Conservation (phyloP, 2,888 invertebrate species). For the Drosophila buzzatii region DNA sequence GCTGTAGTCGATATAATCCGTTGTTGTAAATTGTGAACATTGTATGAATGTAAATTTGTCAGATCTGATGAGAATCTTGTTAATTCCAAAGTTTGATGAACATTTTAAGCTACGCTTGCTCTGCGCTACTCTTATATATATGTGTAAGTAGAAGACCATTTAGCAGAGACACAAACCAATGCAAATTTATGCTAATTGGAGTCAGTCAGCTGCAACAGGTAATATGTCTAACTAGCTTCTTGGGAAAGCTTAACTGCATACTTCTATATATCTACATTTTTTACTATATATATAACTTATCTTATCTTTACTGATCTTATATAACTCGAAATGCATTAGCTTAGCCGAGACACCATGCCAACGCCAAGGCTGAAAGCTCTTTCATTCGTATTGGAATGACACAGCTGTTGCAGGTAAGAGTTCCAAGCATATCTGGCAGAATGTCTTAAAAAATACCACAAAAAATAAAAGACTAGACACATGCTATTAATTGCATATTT, state of each 20-base stretch:
- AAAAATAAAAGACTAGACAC: neutral
- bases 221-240: neutral
- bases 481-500: neutral
- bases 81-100: neutral
- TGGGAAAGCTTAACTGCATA: no score
- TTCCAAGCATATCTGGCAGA: slow-evolving; percentile 13
- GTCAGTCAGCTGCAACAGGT: slow-evolving; percentile 12
- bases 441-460: slow-evolving; percentile 44
- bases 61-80: neutral
- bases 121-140: neutral
- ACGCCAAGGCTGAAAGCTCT: slow-evolving; percentile 5
- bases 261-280: no score
- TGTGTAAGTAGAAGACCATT: neutral
- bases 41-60: neutral
- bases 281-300: neutral
- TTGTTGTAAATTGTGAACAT: slow-evolving; percentile 24
- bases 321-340: neutral
- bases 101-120: slow-evolving; percentile 24
- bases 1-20: neutral
- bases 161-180: slow-evolving; percentile 28
- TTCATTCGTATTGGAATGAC: neutral
- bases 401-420: slow-evolving; percentile 25
- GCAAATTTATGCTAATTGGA: slow-evolving; percentile 3
- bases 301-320: slow-evolving; percentile 1
- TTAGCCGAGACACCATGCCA: neutral